Evolutionary conservation across 2,797 vertebrate species (phyloP), one percentile per base, ranked within the genome.

Genomic region (Botia almorhae): DNA sequence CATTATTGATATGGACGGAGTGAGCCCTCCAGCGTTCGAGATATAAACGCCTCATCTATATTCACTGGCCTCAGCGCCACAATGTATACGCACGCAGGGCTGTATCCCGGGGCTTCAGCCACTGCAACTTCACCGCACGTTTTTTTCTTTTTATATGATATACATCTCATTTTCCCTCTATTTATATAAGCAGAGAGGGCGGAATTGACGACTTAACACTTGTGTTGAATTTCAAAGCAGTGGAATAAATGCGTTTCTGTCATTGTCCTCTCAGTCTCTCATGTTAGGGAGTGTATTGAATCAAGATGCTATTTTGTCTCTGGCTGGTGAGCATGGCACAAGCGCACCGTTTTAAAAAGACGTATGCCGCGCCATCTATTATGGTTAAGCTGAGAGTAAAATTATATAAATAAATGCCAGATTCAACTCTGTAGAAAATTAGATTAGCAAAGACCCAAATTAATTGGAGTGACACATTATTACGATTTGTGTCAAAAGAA

Each of bases 1-100:
- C 85, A 93, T 93, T 94, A 93, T 94, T 95, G 93, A 94, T 93
- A 88, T 80, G 85, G 76, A 89, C 88, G 85, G 89, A 90, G 89
- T 81, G 88, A 63, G 72, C 88, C 90, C 88, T 87, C 85, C 87
- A 87, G 89, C 82, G 90, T 86, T 79, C 79, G 84, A 88, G 84
- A 81, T 87, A 93, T 89, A 93, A 92, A 92, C 87, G 86, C 78
- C 89, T 92, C 87, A 88, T 92, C 93, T 93, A 90, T 91, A 92
- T 92, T 92, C 85, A 87, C 86, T 75, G 80, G 73, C 89, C 76
- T 89, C 88, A 86, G 85, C 82, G 77, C 74, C 85, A 85, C 86
- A 86, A 84, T 64, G 29, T 58, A 50, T 76, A 70, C 68, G 39
- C 74, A 84, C 74, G 81, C 75, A 85, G 56, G 74, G 80, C 21